Evolutionary conservation across 1,140 invertebrate genomes (phyloP).

Genomic region (Chrysomallon squamiferum): DNA sequence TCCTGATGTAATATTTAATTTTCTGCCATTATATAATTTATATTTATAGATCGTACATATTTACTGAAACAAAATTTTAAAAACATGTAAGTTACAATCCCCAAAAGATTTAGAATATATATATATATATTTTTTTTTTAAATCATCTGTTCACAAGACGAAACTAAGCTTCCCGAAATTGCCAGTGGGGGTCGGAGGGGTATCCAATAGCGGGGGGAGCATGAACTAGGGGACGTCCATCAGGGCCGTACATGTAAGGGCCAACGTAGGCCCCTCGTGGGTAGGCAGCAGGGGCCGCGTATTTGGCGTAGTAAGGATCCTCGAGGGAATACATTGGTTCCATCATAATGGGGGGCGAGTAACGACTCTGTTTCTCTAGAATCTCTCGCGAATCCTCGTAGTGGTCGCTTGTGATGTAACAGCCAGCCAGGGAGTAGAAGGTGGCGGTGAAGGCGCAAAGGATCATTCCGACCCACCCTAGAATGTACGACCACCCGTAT

Average conservation of each 20-base stretch:
- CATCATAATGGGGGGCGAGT: neutral
- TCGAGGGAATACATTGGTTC: constrained; percentile 5
- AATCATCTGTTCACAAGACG: no score
- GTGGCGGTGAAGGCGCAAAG: constrained; percentile 49
- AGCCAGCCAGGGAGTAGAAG: constrained; percentile 54
- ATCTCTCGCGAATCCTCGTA: constrained; percentile 30
- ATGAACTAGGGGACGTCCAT: neutral
- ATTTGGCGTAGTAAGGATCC: constrained; percentile 3
- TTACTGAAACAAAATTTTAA: no score
- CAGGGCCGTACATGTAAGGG: neutral
- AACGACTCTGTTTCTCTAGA: neutral
- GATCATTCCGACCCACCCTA: constrained; percentile 57
- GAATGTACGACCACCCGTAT: constrained; percentile 55
- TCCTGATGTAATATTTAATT: no score
- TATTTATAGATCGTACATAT: no score
- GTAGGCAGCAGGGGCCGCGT: neutral
- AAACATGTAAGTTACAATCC: no score
- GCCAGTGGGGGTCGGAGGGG: neutral
- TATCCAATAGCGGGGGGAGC: neutral
- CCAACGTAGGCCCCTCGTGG: neutral
- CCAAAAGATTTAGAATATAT: no score
- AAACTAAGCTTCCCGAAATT: constrained; percentile 3
- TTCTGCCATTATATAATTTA: no score
- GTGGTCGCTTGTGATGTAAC: constrained; percentile 44
- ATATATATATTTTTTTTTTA: no score